Evolutionary conservation across 1,140 invertebrate genomes (phyloP).

Genomic region (Pseudomyrmex concolor): DNA sequence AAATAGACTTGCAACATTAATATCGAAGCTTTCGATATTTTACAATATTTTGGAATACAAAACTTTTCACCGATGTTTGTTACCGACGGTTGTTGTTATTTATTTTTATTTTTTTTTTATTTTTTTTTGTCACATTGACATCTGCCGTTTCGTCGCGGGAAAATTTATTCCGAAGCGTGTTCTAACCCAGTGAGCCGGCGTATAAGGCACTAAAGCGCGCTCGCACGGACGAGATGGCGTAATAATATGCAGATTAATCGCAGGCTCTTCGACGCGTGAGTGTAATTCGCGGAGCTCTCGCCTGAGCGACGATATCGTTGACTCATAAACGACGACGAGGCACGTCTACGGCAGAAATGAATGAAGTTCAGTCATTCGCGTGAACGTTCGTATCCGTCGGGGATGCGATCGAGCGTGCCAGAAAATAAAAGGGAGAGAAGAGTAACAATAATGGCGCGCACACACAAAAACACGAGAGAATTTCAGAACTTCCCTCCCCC

Average conservation of each 20-base stretch:
- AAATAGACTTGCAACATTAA: too few relatives aligned
- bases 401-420: not conserved
- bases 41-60: not conserved
- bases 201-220: constrained; percentile 45
- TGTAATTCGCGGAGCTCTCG: constrained; percentile 43
- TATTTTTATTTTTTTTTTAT: too few relatives aligned
- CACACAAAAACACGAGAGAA: not conserved
- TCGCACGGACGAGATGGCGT: constrained; percentile 40
- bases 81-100: too few relatives aligned
- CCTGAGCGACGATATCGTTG: constrained; percentile 49
- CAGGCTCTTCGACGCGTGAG: constrained; percentile 32
- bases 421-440: constrained; percentile 49
- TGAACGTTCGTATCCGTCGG: constrained; percentile 26
- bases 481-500: not conserved
- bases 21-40: not conserved
- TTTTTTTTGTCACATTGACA: not conserved
- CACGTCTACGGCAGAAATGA: constrained; percentile 5
- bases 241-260: constrained; percentile 62
- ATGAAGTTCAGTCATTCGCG: constrained; percentile 31
- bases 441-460: not conserved
- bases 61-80: not conserved
- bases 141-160: not conserved
- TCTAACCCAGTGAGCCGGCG: not conserved
- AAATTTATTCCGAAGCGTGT: constrained; percentile 25
- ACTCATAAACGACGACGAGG: constrained; percentile 28